phyloP scores from a whole-genome alignment of 2,888 invertebrate genomes.

The Pyrrhia umbra region DNA sequence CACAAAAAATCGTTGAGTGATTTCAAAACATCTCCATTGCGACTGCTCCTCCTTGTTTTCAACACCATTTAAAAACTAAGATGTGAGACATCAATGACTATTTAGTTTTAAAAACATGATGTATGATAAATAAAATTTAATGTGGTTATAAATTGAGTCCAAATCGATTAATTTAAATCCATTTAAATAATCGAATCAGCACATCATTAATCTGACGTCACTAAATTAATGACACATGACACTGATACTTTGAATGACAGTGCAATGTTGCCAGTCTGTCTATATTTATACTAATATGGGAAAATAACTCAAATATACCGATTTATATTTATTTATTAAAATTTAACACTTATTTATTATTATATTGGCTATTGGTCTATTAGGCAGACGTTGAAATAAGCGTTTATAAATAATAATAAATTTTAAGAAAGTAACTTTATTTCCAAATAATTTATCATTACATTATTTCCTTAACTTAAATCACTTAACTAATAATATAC shows the following conservation, averaged over 20 bases:
- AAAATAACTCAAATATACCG: background rate
- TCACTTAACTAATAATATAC: slow-evolving; percentile 39
- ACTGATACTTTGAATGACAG: slow-evolving; percentile 13
- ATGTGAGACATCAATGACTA: too few relatives aligned
- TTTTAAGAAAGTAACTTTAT: slow-evolving; percentile 39
- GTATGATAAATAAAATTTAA: too few relatives aligned
- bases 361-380: too few relatives aligned
- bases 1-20: too few relatives aligned
- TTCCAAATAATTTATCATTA: slow-evolving; percentile 22
- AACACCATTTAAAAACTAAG: too few relatives aligned
- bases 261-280: background rate
- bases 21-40: too few relatives aligned
- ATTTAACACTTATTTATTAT: too few relatives aligned
- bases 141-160: too few relatives aligned
- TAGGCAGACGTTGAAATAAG: background rate
- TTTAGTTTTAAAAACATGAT: background rate
- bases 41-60: too few relatives aligned
- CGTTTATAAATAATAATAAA: slow-evolving; percentile 3
- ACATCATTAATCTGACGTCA: background rate
- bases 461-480: slow-evolving; percentile 1
- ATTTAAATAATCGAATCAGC: background rate
- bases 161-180: background rate
- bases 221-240: background rate
- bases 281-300: slow-evolving; percentile 26
- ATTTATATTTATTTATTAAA: too few relatives aligned